phyloP scores from a whole-genome alignment of 2,113 vertebrate genomes.

The Cyanoderma ruficeps region DNA sequence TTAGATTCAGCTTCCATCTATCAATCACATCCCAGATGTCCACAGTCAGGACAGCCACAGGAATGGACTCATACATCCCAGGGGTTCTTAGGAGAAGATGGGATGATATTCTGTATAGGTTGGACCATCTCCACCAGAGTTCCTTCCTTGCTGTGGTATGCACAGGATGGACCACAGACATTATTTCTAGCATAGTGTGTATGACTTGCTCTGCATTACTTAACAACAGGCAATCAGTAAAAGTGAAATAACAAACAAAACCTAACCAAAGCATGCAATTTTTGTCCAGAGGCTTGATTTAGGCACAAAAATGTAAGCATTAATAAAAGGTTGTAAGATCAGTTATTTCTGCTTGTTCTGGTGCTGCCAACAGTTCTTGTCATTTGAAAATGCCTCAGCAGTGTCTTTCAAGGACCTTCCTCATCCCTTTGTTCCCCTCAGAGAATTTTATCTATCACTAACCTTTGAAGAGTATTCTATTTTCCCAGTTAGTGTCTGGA shows the following conservation, averaged over 20 bases:
- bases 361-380: neutral
- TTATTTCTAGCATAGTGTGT: neutral
- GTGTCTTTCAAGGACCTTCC: neutral
- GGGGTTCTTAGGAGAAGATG: neutral
- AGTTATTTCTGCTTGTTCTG: neutral
- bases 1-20: neutral
- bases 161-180: neutral
- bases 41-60: neutral
- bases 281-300: neutral
- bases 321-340: neutral
- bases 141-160: accelerated
- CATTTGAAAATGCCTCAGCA: neutral
- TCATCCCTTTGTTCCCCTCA: neutral
- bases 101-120: neutral
- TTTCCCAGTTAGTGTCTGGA: neutral
- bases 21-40: neutral
- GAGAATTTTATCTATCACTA: neutral
- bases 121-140: neutral
- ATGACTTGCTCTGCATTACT: neutral
- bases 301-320: neutral
- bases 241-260: neutral
- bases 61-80: neutral
- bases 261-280: neutral
- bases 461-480: neutral
- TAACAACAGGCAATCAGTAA: neutral